A percentile compares a stretch with the other conserved stretches of the same genome.
phyloP scores from a whole-genome alignment of 92 coral and sea anemone species.

The Phenganax stokvisi region DNA sequence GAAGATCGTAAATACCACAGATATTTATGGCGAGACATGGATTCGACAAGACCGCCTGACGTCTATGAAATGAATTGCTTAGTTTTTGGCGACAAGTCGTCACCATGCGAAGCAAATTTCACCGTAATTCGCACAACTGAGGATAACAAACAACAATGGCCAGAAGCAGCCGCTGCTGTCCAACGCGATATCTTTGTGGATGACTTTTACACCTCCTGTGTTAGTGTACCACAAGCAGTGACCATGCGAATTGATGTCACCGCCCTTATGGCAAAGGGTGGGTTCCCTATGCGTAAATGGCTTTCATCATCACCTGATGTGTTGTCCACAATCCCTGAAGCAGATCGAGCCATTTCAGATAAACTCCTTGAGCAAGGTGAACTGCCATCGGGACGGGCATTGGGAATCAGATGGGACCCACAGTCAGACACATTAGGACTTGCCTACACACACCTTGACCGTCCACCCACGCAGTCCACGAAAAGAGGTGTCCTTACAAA shows the following conservation, averaged over 20 bases:
- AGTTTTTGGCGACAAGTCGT: slow-evolving; percentile 4
- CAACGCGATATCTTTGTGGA: slow-evolving; percentile 39
- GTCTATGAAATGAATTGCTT: slow-evolving; percentile 46
- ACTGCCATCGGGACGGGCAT: slow-evolving; percentile 42
- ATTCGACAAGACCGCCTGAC: slow-evolving; percentile 33
- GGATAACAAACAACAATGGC: slow-evolving; percentile 19
- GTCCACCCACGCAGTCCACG: slow-evolving; percentile 22
- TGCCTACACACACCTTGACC: slow-evolving; percentile 37
- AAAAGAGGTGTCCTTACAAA: slow-evolving; percentile 43
- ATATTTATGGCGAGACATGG: slow-evolving; percentile 44
- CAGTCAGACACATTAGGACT: slow-evolving; percentile 49
- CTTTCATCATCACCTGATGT: slow-evolving; percentile 43
- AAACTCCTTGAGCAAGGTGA: slow-evolving; percentile 41
- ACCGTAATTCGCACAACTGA: slow-evolving; percentile 20
- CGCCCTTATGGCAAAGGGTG: slow-evolving; percentile 49
- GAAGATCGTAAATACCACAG: slow-evolving; percentile 33
- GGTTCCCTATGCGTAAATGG: slow-evolving; percentile 54
- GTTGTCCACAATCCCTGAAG: slow-evolving; percentile 40
- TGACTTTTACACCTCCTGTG: slow-evolving; percentile 19
- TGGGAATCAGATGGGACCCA: slow-evolving; percentile 49
- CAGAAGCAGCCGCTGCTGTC: slow-evolving; percentile 32
- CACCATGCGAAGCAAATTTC: slow-evolving; percentile 10
- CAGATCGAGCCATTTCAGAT: slow-evolving; percentile 48
- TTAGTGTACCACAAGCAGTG: background rate
- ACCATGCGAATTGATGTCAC: slow-evolving; percentile 23